Evolutionary conservation across 2,888 invertebrate species (phyloP).

Genomic region (Acronicta alni): DNA sequence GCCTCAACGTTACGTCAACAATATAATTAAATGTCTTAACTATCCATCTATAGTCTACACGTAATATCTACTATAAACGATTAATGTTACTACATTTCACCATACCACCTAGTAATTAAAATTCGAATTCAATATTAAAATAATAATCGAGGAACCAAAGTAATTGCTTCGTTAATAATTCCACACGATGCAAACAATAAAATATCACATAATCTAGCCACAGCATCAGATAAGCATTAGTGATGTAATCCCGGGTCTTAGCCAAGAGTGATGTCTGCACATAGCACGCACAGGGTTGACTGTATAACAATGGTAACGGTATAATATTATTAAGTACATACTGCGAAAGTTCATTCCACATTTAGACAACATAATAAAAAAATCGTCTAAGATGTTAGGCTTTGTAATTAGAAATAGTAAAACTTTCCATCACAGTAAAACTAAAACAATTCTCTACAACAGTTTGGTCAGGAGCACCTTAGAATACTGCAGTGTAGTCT

Average conservation of each 20-base stretch:
- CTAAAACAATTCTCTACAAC: too few species aligned
- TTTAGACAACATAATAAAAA: too few species aligned
- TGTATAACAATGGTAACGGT: slow-evolving; percentile 8
- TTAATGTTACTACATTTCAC: slow-evolving; percentile 28
- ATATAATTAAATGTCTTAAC: slow-evolving; percentile 37
- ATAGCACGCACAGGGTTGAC: slow-evolving; percentile 44
- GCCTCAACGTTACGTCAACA: slow-evolving; percentile 27
- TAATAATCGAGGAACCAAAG: slow-evolving; percentile 44
- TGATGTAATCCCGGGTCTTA: slow-evolving; percentile 64
- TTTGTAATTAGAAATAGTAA: too few species aligned
- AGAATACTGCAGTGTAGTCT: too few species aligned
- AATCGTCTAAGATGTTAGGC: too few species aligned
- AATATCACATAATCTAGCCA: slow-evolving; percentile 65
- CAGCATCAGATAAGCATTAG: slow-evolving; percentile 65
- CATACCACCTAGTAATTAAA: slow-evolving; percentile 43
- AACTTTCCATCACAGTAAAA: too few species aligned
- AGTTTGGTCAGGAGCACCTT: too few species aligned
- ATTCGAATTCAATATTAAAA: slow-evolving; percentile 50
- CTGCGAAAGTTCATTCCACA: slow-evolving; percentile 8
- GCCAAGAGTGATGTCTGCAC: slow-evolving; percentile 39
- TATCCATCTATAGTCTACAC: not conserved
- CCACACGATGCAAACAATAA: slow-evolving; percentile 63
- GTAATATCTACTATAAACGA: slow-evolving; percentile 32
- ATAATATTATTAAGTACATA: not conserved
- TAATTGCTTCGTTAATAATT: slow-evolving; percentile 58